Evolutionary conservation across 2,797 vertebrate genomes (phyloP).

Genomic region (Poeciliopsis gracilis): DNA sequence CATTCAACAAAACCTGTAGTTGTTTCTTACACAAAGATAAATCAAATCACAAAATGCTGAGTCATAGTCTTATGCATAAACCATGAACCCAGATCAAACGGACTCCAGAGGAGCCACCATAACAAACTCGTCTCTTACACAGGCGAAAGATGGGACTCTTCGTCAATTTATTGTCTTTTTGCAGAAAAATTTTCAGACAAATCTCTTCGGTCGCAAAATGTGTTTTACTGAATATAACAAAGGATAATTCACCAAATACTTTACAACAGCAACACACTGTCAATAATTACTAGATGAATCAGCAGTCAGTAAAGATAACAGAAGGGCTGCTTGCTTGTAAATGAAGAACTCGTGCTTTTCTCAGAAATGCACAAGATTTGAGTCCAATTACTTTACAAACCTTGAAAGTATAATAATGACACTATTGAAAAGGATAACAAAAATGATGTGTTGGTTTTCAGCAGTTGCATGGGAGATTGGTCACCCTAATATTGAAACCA

Average conservation of each 20-base stretch:
- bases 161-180: not conserved
- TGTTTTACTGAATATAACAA: not conserved
- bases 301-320: slow-evolving; percentile 7
- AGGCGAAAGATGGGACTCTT: not conserved
- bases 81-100: slow-evolving; percentile 12
- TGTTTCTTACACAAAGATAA: slow-evolving; percentile 49
- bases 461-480: not conserved
- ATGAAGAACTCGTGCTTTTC: not conserved
- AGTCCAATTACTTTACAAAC: not conserved
- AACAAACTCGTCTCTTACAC: not conserved
- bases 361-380: not conserved
- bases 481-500: not conserved
- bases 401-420: not conserved
- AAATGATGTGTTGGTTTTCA: not conserved
- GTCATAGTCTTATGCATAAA: slow-evolving; percentile 69
- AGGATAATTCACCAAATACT: not conserved
- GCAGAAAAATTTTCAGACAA: not conserved
- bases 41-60: slow-evolving; percentile 58
- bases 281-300: slow-evolving; percentile 26
- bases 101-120: not conserved
- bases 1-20: slow-evolving; percentile 22
- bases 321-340: not conserved
- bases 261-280: slow-evolving; percentile 7
- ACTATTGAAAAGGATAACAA: not conserved
- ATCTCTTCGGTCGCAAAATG: not conserved